phyloP scores from a whole-genome alignment of 1,140 invertebrate genomes.

The Eulimnadia texana region DNA sequence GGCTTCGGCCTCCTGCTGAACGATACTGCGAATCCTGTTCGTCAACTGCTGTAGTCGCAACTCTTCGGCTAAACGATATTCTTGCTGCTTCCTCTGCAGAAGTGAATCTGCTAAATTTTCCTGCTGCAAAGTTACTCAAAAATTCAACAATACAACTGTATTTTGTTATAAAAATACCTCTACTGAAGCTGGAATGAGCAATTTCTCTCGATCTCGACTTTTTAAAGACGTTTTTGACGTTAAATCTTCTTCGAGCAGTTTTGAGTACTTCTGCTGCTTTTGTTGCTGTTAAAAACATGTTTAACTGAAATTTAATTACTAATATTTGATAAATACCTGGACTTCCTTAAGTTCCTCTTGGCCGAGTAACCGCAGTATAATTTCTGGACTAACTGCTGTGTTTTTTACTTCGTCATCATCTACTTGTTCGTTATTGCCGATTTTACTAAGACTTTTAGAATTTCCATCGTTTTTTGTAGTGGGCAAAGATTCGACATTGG shows the following conservation, averaged over 20 bases:
- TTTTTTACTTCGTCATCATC: too few relatives aligned
- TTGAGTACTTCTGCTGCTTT: background rate
- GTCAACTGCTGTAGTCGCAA: background rate
- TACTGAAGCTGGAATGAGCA: background rate
- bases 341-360: background rate
- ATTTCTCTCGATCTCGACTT: background rate
- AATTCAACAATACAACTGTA: background rate
- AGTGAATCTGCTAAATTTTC: background rate
- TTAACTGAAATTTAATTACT: background rate
- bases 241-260: background rate
- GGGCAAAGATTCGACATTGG: too few relatives aligned
- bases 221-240: background rate
- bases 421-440: too few relatives aligned
- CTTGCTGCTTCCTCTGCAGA: background rate
- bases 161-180: background rate
- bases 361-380: too few relatives aligned
- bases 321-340: background rate
- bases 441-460: too few relatives aligned
- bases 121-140: background rate
- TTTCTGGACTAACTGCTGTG: too few relatives aligned
- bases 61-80: background rate
- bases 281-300: background rate
- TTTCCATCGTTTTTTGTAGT: too few relatives aligned
- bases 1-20: background rate
- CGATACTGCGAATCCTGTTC: background rate